Evolutionary conservation across 1,140 invertebrate genomes (phyloP), one percentile per base, ranked within the genome.

Genomic region (Sinonovacula constricta): DNA sequence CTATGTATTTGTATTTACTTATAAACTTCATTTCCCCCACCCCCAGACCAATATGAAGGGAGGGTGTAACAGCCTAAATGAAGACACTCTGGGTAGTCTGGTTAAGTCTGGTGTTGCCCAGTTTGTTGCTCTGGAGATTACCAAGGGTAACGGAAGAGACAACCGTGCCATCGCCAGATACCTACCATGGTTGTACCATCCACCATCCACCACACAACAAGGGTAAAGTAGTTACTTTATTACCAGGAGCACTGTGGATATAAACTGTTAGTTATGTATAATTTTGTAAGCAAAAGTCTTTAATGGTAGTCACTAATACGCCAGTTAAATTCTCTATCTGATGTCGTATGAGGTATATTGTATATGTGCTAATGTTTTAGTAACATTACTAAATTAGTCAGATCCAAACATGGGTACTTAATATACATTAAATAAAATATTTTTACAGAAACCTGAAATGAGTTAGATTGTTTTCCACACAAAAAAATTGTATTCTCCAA

Each of bases 101-200:
- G 93, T 99, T 14, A 99, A 99, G 91, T 97, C 97, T 65, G 97
- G 96, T 18, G 94, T 99, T 59, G 96, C 98, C 0, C 98, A 99
- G 91, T 99, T 95, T 91, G 92, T 99, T 57, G 96, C 97, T 18
- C 91, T 99, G 84, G 98, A 99, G 92, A 95, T 99, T 83, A 96
- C 96, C 0, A 92, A 95, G 33, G 83, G 88, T 33, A 97, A 96
- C 88, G 94, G 94, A 3, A 92, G 96, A 84, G 97, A 98, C 87
- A 96, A 96, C 88, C 92, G 95, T 86, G 95, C 96, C 2, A 94
- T 97, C 18, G 93, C 93, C 3, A 92, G 95, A 80, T 96, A 97
- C 90, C 92, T 99, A 62, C 97, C 98, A 0, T 99, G 97, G 97
- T 92, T 99, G 0, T 97, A 96, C 84, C 95, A 95, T 88, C 94